Percentiles rank a stretch among this genome's conserved stretches.
These are phyloP conservation scores for Nasonovia ribisnigri DNA, from an alignment of 2,888 invertebrate genomes.

Conservation along the genomic window DNA sequence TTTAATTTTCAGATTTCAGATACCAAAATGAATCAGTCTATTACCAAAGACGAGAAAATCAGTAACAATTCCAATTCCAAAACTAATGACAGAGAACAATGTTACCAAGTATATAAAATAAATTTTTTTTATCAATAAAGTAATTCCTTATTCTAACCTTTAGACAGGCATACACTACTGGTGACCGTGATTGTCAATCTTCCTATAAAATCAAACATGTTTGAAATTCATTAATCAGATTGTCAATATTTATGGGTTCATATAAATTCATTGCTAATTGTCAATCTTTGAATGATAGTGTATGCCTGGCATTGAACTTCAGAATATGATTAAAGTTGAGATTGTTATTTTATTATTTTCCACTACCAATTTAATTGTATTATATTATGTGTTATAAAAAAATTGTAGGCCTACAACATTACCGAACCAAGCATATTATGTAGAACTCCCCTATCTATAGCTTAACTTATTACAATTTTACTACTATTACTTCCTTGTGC, in stretches of 20 bases:
- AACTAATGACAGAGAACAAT: constrained; percentile 52
- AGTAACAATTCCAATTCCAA: constrained; percentile 42
- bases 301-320: no score
- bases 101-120: constrained; percentile 5
- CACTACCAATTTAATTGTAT: neutral
- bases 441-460: neutral
- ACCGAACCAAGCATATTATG: neutral
- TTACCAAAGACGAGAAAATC: constrained; percentile 51
- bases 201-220: no score
- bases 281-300: no score
- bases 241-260: no score
- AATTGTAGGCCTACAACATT: neutral
- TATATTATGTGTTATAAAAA: neutral
- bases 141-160: neutral
- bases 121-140: neutral
- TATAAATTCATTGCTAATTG: no score
- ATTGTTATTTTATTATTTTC: neutral
- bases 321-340: neutral
- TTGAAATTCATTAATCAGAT: no score
- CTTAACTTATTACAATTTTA: neutral
- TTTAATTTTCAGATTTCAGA: constrained; percentile 41
- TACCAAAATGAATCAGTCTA: constrained; percentile 42
- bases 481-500: neutral
- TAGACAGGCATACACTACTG: neutral
- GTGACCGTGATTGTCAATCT: no score